Percentiles rank a stretch among this genome's conserved stretches.
These are phyloP conservation scores for Coregonus sp. DNA, from an alignment of 2,797 vertebrate species.

Conservation along the genomic window DNA sequence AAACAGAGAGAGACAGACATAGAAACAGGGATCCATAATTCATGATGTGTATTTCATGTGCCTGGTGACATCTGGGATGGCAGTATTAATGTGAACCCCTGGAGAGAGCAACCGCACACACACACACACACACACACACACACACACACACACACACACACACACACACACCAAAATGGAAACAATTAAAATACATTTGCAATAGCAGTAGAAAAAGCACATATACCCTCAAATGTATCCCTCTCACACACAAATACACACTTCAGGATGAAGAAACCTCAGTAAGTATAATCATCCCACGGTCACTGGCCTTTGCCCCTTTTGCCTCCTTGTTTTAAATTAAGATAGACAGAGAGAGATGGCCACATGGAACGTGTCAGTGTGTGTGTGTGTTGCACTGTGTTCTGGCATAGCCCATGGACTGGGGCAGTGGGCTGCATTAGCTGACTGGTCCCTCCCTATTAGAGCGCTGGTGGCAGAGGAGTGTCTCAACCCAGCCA, in stretches of 20 bases:
- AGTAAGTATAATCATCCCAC: slow-evolving; percentile 39
- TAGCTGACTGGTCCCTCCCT: slow-evolving; percentile 75
- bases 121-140: slow-evolving; percentile 30
- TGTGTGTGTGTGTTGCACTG: slow-evolving; percentile 40
- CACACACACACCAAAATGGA: slow-evolving; percentile 14
- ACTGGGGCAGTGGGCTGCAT: slow-evolving; percentile 76
- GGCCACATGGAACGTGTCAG: slow-evolving; percentile 5
- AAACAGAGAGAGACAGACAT: slow-evolving; percentile 17
- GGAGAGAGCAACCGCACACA: slow-evolving; percentile 47
- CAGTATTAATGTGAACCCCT: slow-evolving; percentile 81
- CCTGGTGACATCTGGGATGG: slow-evolving; percentile 81
- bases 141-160: slow-evolving; percentile 13
- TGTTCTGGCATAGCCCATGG: slow-evolving; percentile 70
- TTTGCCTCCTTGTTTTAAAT: slow-evolving; percentile 25
- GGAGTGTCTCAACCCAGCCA: slow-evolving; percentile 67
- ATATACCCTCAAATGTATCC: background rate
- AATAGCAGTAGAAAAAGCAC: slow-evolving; percentile 25
- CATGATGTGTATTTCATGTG: slow-evolving; percentile 81
- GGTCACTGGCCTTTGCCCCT: slow-evolving; percentile 9
- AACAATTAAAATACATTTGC: slow-evolving; percentile 30
- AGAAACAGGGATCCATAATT: slow-evolving; percentile 80
- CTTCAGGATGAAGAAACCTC: background rate
- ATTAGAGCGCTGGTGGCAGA: slow-evolving; percentile 80
- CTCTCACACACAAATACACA: background rate
- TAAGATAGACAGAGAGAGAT: background rate